Evolutionary conservation across 2,797 vertebrate species (phyloP).

Genomic region (Hoplostethus mediterraneus): DNA sequence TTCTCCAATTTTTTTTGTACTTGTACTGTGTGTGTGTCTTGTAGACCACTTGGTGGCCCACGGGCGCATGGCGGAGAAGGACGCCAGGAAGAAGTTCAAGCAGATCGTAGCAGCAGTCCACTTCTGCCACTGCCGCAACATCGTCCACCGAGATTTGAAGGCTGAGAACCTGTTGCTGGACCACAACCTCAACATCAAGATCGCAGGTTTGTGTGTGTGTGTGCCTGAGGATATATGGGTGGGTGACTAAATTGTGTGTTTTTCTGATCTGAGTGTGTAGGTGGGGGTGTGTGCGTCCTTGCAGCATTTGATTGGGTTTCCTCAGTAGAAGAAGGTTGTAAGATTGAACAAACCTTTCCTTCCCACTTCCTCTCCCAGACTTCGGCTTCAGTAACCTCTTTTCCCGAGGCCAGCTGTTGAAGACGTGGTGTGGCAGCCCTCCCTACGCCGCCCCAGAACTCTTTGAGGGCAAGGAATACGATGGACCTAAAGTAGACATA

Average conservation of each 20-base stretch:
- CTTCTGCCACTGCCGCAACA: slow-evolving; percentile 97
- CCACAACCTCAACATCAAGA: slow-evolving; percentile 99
- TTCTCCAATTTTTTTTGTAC: background rate
- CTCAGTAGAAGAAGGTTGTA: slow-evolving; percentile 3
- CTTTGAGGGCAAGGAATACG: slow-evolving; percentile 98
- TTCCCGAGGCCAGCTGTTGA: slow-evolving; percentile 95
- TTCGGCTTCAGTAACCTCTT: slow-evolving; percentile 99
- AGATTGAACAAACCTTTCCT: slow-evolving; percentile 26
- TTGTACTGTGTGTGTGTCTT: slow-evolving; percentile 5
- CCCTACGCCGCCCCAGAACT: slow-evolving; percentile 97
- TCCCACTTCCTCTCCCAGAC: slow-evolving; percentile 80
- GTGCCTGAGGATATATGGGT: slow-evolving; percentile 9
- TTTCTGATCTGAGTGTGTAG: slow-evolving; percentile 51
- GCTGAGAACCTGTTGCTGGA: slow-evolving; percentile 98
- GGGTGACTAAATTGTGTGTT: slow-evolving; percentile 24
- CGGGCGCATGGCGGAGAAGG: slow-evolving; percentile 98
- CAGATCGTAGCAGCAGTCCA: slow-evolving; percentile 97
- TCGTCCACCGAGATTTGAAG: slow-evolving; percentile 98
- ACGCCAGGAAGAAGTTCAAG: slow-evolving; percentile 97
- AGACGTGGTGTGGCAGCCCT: slow-evolving; percentile 99
- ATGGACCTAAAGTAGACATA: slow-evolving; percentile 98
- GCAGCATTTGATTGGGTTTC: slow-evolving; percentile 35
- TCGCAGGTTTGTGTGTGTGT: slow-evolving; percentile 84
- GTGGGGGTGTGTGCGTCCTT: slow-evolving; percentile 61
- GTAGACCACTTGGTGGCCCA: slow-evolving; percentile 98